Conservation (phyloP, 2,797 vertebrate species). For the Alosa sapidissima region DNA sequence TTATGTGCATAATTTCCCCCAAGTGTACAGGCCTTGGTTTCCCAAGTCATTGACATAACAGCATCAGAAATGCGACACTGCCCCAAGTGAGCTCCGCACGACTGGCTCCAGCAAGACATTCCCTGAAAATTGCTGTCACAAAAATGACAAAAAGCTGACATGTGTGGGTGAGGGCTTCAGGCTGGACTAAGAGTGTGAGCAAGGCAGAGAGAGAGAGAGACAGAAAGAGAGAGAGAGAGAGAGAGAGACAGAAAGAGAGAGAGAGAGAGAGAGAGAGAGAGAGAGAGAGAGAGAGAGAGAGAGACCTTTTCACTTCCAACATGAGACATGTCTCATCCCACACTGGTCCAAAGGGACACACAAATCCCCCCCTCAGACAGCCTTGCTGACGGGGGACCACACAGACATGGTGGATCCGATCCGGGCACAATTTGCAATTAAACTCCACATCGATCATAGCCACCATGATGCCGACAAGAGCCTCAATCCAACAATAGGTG, state of each 20-base stretch:
- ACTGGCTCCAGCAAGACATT: not conserved
- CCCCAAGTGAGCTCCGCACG: not conserved
- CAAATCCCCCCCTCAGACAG: not conserved
- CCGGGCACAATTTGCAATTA: not conserved
- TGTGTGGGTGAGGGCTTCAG: not conserved
- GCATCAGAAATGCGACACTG: not conserved
- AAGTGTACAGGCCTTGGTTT: not conserved
- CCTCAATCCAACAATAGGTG: not conserved
- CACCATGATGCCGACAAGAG: not conserved
- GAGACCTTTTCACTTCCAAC: conserved; percentile 38
- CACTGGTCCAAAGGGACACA: not conserved
- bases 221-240: no score
- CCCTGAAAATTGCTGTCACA: no score
- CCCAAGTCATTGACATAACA: not conserved
- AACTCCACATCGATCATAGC: not conserved
- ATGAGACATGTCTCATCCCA: not conserved
- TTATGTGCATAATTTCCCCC: not conserved
- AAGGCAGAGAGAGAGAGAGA: not conserved
- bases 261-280: not conserved
- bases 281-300: not conserved
- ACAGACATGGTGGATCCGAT: not conserved
- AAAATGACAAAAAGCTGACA: not conserved
- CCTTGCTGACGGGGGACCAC: not conserved
- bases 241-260: not conserved
- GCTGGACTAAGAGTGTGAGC: not conserved